Evolutionary conservation across 2,113 vertebrate genomes (phyloP).

Genomic region (Sigmodon hispidus): DNA sequence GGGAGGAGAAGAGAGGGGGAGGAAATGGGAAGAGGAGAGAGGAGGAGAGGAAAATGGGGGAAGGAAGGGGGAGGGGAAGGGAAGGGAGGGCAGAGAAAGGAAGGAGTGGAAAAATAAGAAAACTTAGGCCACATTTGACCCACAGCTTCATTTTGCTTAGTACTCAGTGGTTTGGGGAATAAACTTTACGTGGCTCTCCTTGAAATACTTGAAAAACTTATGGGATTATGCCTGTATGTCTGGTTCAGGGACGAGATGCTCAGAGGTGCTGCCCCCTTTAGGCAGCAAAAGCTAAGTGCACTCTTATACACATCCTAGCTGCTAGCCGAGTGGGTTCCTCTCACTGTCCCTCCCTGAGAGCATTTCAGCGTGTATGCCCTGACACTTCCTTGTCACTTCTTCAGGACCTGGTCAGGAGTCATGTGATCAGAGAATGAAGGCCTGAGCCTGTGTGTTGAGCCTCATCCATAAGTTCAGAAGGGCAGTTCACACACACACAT

Average conservation of each 20-base stretch:
- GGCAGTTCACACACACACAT: rapidly evolving
- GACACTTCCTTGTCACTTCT: neutral
- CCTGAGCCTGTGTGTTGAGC: neutral
- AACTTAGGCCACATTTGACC: neutral
- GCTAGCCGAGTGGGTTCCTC: neutral
- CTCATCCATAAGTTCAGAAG: neutral
- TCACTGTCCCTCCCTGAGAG: too few species aligned
- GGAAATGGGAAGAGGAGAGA: too few species aligned
- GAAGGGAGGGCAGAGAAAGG: rapidly evolving
- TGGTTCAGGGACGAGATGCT: too few species aligned
- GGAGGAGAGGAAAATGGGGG: too few species aligned
- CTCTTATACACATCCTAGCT: rapidly evolving
- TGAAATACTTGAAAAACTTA: neutral
- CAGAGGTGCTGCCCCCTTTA: neutral
- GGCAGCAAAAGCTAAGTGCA: neutral
- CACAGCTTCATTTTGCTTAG: neutral
- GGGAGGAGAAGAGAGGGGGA: neutral
- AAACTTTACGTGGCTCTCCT: neutral
- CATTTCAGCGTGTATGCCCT: neutral
- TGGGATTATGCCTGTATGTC: neutral
- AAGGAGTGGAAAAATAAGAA: neutral
- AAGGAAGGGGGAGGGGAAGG: rapidly evolving
- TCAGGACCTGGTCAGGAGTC: too few species aligned
- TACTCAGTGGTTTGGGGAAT: neutral
- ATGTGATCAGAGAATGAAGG: neutral